Percentiles rank a stretch among this genome's conserved stretches.
phyloP scores from a whole-genome alignment of 2,888 invertebrate species.

The Eristalis pertinax region DNA sequence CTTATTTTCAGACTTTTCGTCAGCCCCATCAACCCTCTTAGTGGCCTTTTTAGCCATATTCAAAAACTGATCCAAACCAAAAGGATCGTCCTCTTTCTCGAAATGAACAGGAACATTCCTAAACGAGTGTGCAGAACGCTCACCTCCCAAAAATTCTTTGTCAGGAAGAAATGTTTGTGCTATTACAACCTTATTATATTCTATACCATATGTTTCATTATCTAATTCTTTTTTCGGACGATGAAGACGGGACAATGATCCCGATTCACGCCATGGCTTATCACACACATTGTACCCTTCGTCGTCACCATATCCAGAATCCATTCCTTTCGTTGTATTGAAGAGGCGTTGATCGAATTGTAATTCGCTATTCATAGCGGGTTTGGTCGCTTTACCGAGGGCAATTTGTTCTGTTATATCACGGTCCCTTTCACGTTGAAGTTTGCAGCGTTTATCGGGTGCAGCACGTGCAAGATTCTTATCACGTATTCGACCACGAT shows the following conservation, averaged over 20 bases:
- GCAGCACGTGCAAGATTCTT: conserved; percentile 96
- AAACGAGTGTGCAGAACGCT: conserved; percentile 83
- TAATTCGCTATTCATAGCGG: conserved; percentile 87
- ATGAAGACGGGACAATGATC: conserved; percentile 94
- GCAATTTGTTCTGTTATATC: conserved; percentile 99
- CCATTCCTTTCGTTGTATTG: conserved; percentile 96
- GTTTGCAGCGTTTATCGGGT: conserved; percentile 94
- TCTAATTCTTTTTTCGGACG: conserved; percentile 93
- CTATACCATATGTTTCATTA: conserved; percentile 94
- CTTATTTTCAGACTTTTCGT: background rate
- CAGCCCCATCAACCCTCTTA: conserved; percentile 84
- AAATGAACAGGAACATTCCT: conserved; percentile 98
- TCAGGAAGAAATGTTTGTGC: conserved; percentile 98
- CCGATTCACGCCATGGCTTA: conserved; percentile 97
- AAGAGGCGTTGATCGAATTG: conserved; percentile 98
- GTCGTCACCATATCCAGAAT: conserved; percentile 95
- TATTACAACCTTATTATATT: conserved; percentile 93
- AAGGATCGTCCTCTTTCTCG: conserved; percentile 94
- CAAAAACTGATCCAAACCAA: conserved; percentile 99
- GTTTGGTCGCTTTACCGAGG: conserved; percentile 94
- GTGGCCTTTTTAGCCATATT: conserved; percentile 95
- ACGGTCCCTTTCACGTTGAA: conserved; percentile 94
- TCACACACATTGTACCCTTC: conserved; percentile 99
- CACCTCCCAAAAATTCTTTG: conserved; percentile 97
- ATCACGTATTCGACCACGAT: conserved; percentile 95